Conservation (phyloP, 2,797 vertebrate species). For the Xerus rutilus region DNA sequence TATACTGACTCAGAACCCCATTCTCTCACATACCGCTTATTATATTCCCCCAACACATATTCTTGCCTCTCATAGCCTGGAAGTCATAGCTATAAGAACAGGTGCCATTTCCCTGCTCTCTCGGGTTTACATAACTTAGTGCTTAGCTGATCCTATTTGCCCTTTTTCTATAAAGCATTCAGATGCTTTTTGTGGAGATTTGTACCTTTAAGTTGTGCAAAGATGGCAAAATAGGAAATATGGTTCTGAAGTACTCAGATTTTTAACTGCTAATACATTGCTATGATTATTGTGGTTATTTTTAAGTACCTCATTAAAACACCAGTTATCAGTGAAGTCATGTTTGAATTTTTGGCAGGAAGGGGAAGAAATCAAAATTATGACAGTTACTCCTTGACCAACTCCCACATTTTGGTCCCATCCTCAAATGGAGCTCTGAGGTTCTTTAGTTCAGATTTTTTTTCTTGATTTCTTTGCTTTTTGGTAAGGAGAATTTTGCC, state of each 20-base stretch:
- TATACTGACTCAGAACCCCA: background rate
- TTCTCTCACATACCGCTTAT: background rate
- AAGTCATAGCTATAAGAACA: background rate
- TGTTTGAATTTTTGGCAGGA: background rate
- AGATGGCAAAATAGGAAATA: background rate
- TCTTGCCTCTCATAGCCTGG: background rate
- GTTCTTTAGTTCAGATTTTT: background rate
- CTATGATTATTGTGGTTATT: background rate
- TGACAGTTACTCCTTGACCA: background rate
- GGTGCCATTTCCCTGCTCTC: background rate
- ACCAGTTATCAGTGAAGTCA: slow-evolving; percentile 31
- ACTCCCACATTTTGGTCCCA: background rate
- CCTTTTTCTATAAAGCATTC: background rate
- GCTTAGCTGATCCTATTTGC: background rate
- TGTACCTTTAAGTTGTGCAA: background rate
- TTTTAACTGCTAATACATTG: background rate
- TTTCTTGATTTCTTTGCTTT: background rate
- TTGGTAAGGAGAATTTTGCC: background rate
- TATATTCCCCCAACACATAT: rapidly evolving
- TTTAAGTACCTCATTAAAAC: background rate
- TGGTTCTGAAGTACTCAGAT: background rate
- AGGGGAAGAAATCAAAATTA: background rate
- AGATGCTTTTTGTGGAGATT: background rate
- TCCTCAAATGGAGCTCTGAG: background rate
- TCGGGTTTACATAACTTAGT: background rate